A percentile compares a stretch with the other conserved stretches of the same genome.
Evolutionary conservation across 2,888 invertebrate species (phyloP).

Genomic region (Drosophila lacicola): DNA sequence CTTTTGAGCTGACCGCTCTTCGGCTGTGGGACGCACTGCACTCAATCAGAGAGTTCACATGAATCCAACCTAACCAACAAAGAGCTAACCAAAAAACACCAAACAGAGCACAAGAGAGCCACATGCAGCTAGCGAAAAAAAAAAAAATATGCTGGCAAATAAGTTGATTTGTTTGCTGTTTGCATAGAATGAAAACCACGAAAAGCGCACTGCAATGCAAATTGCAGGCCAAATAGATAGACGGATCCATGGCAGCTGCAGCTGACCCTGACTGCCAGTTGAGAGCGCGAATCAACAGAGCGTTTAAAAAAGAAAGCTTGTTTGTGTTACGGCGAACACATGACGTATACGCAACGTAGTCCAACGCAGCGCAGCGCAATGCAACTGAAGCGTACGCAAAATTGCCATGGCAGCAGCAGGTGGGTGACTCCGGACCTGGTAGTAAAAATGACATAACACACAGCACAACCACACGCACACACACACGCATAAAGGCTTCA

Average conservation of each 20-base stretch:
- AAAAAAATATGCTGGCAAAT: conserved; percentile 57
- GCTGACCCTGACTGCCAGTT: conserved; percentile 14
- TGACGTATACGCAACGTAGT: conserved; percentile 58
- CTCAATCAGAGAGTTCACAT: conserved; percentile 54
- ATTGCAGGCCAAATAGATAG: conserved; percentile 23
- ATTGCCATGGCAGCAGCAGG: conserved; percentile 58
- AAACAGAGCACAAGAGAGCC: conserved; percentile 10
- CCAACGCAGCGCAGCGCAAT: conserved; percentile 18
- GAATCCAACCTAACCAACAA: conserved; percentile 13
- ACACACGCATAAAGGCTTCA: neutral
- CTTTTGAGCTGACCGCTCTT: conserved; percentile 29
- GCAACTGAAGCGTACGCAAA: conserved; percentile 31
- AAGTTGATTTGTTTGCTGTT: conserved; percentile 76
- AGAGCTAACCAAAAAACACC: conserved; percentile 9
- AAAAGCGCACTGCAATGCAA: conserved; percentile 70
- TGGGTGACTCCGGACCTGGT: conserved; percentile 23
- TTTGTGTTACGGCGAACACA: conserved; percentile 38
- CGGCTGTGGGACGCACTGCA: conserved; percentile 25
- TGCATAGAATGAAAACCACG: conserved; percentile 62
- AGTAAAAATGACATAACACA: conserved; percentile 19
- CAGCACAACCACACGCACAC: conserved; percentile 9
- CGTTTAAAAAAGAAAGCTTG: conserved; percentile 40
- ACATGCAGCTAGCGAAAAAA: conserved; percentile 12
- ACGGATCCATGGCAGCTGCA: neutral
- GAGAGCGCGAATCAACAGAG: conserved; percentile 33